These are phyloP conservation scores for Aviceda subcristata DNA, from an alignment of 2,113 vertebrate genomes.

Conservation along the genomic window DNA sequence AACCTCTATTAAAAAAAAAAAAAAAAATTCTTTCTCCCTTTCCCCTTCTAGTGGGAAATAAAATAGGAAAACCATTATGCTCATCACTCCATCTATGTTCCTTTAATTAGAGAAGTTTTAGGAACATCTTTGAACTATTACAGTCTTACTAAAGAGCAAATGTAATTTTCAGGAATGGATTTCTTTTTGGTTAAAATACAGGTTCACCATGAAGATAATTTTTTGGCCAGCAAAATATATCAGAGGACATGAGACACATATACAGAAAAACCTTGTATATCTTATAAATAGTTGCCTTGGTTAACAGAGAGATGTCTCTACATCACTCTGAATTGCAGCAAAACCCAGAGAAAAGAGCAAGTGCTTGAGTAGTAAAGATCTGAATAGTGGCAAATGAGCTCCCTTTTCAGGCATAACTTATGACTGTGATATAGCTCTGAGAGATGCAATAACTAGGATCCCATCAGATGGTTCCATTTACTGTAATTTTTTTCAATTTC, in stretches of 20 bases:
- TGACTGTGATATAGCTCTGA: background rate
- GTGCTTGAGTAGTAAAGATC: background rate
- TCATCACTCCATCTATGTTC: background rate
- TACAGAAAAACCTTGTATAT: background rate
- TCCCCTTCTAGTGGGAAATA: background rate
- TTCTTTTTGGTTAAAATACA: background rate
- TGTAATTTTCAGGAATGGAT: background rate
- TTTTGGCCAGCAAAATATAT: background rate
- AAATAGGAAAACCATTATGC: background rate
- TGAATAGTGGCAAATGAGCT: conserved; percentile 34
- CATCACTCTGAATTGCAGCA: background rate
- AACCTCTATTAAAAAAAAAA: background rate
- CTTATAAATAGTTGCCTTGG: background rate
- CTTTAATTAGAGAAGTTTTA: background rate
- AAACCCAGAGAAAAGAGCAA: background rate
- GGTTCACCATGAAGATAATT: background rate
- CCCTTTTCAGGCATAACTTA: background rate
- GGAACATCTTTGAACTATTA: background rate
- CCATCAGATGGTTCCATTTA: background rate
- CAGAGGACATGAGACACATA: background rate
- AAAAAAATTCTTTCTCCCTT: background rate
- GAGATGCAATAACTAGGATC: background rate
- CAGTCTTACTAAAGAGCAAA: background rate
- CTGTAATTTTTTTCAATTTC: background rate
- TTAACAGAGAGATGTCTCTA: background rate